phyloP scores from a whole-genome alignment of 2,888 invertebrate species.

The Sinhomidia bicolor region DNA sequence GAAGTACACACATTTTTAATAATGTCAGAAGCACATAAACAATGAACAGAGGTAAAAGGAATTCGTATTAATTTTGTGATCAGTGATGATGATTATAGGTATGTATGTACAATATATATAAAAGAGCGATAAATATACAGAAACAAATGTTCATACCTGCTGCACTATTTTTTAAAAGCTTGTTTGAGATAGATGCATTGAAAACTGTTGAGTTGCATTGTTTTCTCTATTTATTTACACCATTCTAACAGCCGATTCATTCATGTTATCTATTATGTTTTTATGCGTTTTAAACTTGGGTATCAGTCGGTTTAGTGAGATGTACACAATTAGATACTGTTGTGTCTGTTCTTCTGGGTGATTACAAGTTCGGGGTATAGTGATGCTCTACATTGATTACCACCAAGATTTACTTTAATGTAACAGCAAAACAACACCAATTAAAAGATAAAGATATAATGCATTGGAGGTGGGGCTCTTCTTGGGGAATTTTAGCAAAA shows the following conservation, averaged over 20 bases:
- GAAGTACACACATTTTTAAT: slow-evolving; percentile 48
- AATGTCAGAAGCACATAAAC: background rate
- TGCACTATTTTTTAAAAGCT: background rate
- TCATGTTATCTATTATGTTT: background rate
- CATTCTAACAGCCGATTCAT: background rate
- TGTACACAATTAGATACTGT: background rate
- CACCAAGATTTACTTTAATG: slow-evolving; percentile 36
- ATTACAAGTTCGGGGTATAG: background rate
- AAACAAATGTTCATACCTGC: background rate
- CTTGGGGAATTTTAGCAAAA: background rate
- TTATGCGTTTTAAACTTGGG: slow-evolving; percentile 22
- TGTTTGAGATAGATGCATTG: background rate
- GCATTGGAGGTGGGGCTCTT: background rate
- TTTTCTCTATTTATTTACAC: background rate
- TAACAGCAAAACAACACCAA: background rate
- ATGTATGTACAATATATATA: background rate
- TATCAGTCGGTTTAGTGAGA: background rate
- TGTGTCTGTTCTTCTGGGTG: background rate
- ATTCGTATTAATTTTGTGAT: too few species aligned
- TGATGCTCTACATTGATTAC: slow-evolving; percentile 70
- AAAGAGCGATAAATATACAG: background rate
- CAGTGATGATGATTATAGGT: too few species aligned
- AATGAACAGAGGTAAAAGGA: slow-evolving; percentile 12
- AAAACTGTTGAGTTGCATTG: slow-evolving; percentile 20
- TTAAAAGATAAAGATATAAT: background rate